Evolutionary conservation across 2,888 invertebrate species (phyloP).

Genomic region (Conus canariensis): DNA sequence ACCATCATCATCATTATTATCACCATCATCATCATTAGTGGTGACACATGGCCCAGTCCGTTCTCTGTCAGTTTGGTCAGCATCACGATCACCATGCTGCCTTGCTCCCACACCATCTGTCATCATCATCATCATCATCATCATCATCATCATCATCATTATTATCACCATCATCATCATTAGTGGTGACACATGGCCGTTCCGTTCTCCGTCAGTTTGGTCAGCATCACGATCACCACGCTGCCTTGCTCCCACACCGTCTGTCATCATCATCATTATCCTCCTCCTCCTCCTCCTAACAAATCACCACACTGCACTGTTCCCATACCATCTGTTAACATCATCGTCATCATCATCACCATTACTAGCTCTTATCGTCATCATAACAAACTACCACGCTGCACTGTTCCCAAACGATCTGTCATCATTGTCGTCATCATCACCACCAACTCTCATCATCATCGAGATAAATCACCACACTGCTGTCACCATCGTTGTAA

Average conservation of each 20-base stretch:
- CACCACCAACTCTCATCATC: neutral
- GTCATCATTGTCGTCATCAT: slow-evolving; percentile 18
- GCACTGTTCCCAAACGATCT: neutral
- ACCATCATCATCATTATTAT: neutral
- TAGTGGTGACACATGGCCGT: slow-evolving; percentile 96
- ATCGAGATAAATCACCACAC: neutral
- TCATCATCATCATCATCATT: slow-evolving; percentile 1
- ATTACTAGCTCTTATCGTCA: neutral
- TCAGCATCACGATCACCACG: slow-evolving; percentile 86
- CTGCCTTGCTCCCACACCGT: slow-evolving; percentile 98
- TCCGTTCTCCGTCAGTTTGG: slow-evolving; percentile 94
- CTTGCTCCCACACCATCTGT: slow-evolving; percentile 98
- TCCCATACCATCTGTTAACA: neutral
- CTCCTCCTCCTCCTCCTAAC: neutral
- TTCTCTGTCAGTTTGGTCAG: slow-evolving; percentile 95
- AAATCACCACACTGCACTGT: neutral
- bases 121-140: slow-evolving; percentile 30
- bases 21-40: slow-evolving; percentile 83
- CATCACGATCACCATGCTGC: slow-evolving; percentile 84
- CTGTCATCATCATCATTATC: slow-evolving; percentile 62
- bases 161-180: slow-evolving; percentile 7
- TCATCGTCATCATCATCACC: neutral
- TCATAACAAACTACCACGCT: neutral
- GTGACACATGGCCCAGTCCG: slow-evolving; percentile 92
- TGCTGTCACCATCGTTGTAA: neutral